These are phyloP conservation scores for Pristis pectinata DNA, from an alignment of 2,797 vertebrate genomes.

Conservation along the genomic window DNA sequence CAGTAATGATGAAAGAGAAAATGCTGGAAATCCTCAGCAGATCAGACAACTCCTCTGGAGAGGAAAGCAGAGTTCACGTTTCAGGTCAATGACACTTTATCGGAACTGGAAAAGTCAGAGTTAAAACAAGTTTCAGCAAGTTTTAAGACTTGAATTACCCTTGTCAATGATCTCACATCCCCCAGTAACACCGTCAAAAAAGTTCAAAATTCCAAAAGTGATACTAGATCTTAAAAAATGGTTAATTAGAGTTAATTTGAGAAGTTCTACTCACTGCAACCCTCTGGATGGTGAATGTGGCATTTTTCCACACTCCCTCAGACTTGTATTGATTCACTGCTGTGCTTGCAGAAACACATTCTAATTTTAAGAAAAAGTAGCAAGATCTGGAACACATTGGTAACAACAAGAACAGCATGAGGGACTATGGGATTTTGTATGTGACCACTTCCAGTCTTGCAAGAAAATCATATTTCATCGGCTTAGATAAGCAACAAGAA, in stretches of 20 bases:
- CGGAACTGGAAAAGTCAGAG: too few species aligned
- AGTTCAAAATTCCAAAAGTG: background rate
- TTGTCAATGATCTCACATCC: background rate
- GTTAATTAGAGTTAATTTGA: background rate
- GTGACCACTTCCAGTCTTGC: background rate
- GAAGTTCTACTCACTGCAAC: background rate
- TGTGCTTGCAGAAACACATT: background rate
- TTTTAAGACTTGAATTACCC: background rate
- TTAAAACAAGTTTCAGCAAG: too few species aligned
- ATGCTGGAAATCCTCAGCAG: too few species aligned
- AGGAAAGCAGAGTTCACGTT: too few species aligned
- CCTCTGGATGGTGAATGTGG: background rate
- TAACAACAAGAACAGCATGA: background rate
- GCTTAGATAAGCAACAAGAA: background rate
- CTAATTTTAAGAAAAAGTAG: background rate
- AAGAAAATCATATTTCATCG: background rate
- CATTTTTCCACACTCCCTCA: background rate
- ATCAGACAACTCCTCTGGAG: too few species aligned
- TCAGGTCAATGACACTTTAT: too few species aligned
- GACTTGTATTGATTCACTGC: background rate
- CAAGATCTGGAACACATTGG: background rate
- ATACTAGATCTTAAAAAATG: background rate
- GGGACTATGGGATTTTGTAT: background rate
- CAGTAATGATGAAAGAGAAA: too few species aligned
- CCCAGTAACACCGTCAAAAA: background rate